phyloP scores from a whole-genome alignment of 1,140 invertebrate species.

The Ips typographus region DNA sequence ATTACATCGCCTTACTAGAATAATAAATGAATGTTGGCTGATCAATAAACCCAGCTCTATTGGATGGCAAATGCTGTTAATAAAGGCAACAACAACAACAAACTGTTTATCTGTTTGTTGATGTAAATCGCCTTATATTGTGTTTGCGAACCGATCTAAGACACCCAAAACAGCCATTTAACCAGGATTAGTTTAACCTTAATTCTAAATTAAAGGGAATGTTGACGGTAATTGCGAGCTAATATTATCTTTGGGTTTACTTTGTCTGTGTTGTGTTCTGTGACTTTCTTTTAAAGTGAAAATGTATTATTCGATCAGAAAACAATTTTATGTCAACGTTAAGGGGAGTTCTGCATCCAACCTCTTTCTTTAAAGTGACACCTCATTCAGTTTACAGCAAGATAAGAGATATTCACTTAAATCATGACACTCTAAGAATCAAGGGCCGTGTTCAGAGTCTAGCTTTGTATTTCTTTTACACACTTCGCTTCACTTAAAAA shows the following conservation, averaged over 20 bases:
- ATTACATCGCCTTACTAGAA: not conserved
- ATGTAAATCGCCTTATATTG: not conserved
- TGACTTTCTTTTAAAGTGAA: not conserved
- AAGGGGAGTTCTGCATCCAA: constrained; percentile 1
- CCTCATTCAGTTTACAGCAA: constrained; percentile 6
- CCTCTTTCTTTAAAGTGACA: constrained; percentile 13
- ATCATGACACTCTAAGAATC: constrained; percentile 8
- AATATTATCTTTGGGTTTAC: not conserved
- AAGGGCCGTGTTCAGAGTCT: not conserved
- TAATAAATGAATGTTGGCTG: constrained; percentile 1
- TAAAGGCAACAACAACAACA: too few relatives aligned
- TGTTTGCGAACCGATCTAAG: not conserved
- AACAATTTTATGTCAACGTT: not conserved
- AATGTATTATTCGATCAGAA: not conserved
- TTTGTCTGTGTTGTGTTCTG: not conserved
- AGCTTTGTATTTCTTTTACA: too few relatives aligned
- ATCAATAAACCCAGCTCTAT: constrained; percentile 5
- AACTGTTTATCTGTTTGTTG: not conserved
- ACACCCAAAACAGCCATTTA: not conserved
- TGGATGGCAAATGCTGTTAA: not conserved
- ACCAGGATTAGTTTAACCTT: constrained; percentile 1
- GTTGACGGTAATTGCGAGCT: not conserved
- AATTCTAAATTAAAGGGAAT: not conserved
- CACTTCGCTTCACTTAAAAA: too few relatives aligned
- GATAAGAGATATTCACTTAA: constrained; percentile 14